Percentiles rank a stretch among this genome's conserved stretches.
Conservation (phyloP, 1,140 invertebrate genomes). For the Trichonephila inaurata region DNA sequence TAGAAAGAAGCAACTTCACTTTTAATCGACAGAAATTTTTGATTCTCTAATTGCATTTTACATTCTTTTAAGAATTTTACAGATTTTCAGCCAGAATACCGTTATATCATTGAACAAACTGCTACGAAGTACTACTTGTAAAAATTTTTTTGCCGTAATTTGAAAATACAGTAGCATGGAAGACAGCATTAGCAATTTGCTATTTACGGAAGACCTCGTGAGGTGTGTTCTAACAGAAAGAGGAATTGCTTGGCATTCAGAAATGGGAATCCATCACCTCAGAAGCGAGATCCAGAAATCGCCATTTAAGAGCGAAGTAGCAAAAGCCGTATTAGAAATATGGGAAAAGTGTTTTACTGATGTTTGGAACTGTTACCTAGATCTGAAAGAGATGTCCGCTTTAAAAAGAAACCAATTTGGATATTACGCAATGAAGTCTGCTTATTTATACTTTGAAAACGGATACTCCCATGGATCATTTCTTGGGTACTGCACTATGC, state of each 20-base stretch:
- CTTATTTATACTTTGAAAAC: background rate
- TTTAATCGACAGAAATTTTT: too few species aligned
- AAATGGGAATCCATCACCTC: background rate
- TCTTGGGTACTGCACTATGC: background rate
- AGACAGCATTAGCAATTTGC: background rate
- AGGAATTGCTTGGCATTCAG: background rate
- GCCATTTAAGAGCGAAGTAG: background rate
- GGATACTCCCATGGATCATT: background rate
- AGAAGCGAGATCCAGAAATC: background rate
- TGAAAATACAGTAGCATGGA: background rate
- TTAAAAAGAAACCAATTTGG: background rate
- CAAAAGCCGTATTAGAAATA: background rate
- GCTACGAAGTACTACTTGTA: too few species aligned
- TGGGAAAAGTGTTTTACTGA: too few species aligned
- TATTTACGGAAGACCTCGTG: background rate
- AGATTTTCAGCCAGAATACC: too few species aligned
- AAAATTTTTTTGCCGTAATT: too few species aligned
- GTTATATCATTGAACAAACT: too few species aligned
- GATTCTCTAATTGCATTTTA: too few species aligned
- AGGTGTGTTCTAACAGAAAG: background rate
- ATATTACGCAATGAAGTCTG: background rate
- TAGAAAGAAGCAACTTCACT: too few species aligned
- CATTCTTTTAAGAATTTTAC: too few species aligned
- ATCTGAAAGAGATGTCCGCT: background rate
- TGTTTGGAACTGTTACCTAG: background rate